A percentile compares a stretch with the other conserved stretches of the same genome.
These are phyloP conservation scores for Knipowitschia caucasica DNA, from an alignment of 2,797 vertebrate genomes.

Conservation along the genomic window DNA sequence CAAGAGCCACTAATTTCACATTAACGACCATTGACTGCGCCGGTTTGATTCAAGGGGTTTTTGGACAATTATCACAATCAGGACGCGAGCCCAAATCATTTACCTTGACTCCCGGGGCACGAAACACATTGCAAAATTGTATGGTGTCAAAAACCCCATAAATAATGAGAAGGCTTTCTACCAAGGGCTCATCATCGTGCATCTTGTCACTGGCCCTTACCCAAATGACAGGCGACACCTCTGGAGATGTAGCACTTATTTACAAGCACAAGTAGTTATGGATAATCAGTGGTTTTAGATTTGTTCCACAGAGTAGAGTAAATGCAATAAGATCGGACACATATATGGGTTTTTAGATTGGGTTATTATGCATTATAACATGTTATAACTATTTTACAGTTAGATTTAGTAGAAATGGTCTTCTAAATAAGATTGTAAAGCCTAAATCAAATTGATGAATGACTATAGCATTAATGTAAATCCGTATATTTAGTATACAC, in stretches of 20 bases:
- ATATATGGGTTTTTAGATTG: too few species aligned
- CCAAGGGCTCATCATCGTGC: conserved; percentile 11
- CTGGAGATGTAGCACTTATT: not conserved
- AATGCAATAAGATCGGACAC: too few species aligned
- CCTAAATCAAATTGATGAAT: too few species aligned
- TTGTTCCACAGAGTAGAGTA: not conserved
- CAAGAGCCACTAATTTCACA: conserved; percentile 99
- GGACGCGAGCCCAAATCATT: conserved; percentile 98
- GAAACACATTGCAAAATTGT: conserved; percentile 67
- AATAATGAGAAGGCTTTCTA: conserved; percentile 58
- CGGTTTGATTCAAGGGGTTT: conserved; percentile 95
- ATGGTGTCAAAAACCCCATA: conserved; percentile 66
- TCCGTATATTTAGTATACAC: too few species aligned
- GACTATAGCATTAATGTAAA: too few species aligned
- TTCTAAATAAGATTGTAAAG: too few species aligned
- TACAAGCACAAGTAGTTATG: not conserved
- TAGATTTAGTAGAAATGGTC: too few species aligned
- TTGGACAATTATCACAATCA: conserved; percentile 99
- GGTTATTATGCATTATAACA: too few species aligned
- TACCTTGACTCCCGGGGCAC: conserved; percentile 89
- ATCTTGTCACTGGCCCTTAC: conserved; percentile 6
- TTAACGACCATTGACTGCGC: conserved; percentile 99
- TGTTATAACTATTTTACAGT: too few species aligned
- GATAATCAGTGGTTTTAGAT: not conserved
- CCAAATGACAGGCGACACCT: conserved; percentile 4